Evolutionary conservation across 37 sponge, comb jelly and placozoan species (phyloP), one percentile per base, ranked within the genome.

Genomic region (Diacarnus erythraeanus): DNA sequence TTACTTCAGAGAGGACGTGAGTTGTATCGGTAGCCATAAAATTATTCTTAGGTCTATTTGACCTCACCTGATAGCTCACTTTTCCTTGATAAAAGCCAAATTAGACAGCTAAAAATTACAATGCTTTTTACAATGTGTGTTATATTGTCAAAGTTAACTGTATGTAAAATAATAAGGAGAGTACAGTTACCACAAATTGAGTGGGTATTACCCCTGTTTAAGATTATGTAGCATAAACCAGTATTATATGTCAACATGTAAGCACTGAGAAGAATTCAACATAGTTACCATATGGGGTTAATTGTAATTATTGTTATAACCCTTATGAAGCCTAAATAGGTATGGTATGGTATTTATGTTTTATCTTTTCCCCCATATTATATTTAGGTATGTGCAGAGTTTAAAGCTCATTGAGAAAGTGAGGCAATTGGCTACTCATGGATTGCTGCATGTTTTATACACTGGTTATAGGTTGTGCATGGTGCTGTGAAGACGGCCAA

Each of bases 321-420:
- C n/a, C n/a, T n/a, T n/a, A n/a, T n/a, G n/a, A n/a, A n/a, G n/a
- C n/a, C n/a, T n/a, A n/a, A n/a, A n/a, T n/a, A n/a, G n/a, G n/a
- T n/a, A n/a, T n/a, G n/a, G n/a, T 5, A 54, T 39, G 18, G 34
- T 37, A 23, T 44, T 43, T 38, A 1, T 40, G 44, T 71, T 1
- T 2, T 71, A 20, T 18, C 22, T 71, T 42, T 71, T 18, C n/a
- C 3, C 21, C 2, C 15, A 2, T 38, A 38, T 64, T 18, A 30
- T n/a, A 2, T 66, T 2, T 26, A 90, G 91, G 78, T 90, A 90
- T 71, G 81, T 86, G 18, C 77, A 78, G 38, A 82, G 80, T 38
- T 66, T 90, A 22, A 39, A 70, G 43, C 72, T 90, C 20, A 18
- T 90, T 25, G 91, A 84, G 33, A 85, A 90, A 86, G 91, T 90